Evolutionary conservation across 2,888 invertebrate species (phyloP).

Genomic region (Lepidocyrtinus sp.): DNA sequence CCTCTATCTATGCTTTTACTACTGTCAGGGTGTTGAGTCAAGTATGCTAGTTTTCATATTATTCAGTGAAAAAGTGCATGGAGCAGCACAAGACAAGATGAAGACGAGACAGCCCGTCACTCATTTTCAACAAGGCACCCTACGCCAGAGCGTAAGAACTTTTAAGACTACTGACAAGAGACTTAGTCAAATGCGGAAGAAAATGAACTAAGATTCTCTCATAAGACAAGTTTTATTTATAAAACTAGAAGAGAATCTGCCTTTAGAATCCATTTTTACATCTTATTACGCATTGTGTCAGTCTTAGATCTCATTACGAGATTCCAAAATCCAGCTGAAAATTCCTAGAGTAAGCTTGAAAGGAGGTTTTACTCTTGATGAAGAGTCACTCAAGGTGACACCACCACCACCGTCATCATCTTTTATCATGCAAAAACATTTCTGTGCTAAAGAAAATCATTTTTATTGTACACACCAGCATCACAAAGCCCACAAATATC

Average conservation of each 20-base stretch:
- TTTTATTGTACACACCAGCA: not conserved
- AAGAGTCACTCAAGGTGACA: conserved; percentile 45
- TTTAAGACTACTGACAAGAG: conserved; percentile 20
- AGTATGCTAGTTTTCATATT: conserved; percentile 22
- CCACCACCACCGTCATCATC: conserved; percentile 33
- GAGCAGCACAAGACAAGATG: conserved; percentile 26
- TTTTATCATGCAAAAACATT: conserved; percentile 21
- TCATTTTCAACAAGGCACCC: conserved; percentile 39
- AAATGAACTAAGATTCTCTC: not conserved
- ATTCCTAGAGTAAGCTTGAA: not conserved
- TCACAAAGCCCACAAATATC: conserved; percentile 9
- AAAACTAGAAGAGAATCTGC: not conserved
- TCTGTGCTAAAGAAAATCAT: not conserved
- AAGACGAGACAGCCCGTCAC: conserved; percentile 56
- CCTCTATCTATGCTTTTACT: conserved; percentile 24
- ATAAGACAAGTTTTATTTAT: not conserved
- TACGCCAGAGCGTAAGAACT: conserved; percentile 24
- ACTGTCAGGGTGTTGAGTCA: conserved; percentile 32
- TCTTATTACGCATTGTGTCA: conserved; percentile 21
- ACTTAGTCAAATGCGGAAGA: not conserved
- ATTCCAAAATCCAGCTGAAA: conserved; percentile 16
- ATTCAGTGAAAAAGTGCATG: conserved; percentile 35
- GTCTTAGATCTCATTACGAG: conserved; percentile 49
- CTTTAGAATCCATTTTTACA: conserved; percentile 9
- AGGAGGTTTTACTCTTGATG: not conserved